Percentiles rank a stretch among this genome's conserved stretches.
These are phyloP conservation scores for Meles meles DNA, from an alignment of 2,113 vertebrate genomes.

Conservation along the genomic window DNA sequence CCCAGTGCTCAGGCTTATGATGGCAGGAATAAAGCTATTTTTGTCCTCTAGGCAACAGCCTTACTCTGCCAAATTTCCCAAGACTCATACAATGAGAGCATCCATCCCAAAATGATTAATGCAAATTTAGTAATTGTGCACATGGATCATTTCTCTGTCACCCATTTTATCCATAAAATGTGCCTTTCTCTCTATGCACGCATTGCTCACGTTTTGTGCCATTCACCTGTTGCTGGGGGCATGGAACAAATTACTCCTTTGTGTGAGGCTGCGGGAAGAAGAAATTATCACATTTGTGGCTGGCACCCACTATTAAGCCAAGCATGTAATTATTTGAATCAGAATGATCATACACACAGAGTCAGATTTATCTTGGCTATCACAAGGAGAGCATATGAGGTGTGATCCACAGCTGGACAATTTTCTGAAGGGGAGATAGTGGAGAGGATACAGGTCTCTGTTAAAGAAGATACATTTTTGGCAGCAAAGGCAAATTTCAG, in stretches of 20 bases:
- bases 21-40: conserved; percentile 69
- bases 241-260: conserved; percentile 71
- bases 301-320: conserved; percentile 53
- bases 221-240: conserved; percentile 74
- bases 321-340: conserved; percentile 68
- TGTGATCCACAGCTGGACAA: conserved; percentile 53
- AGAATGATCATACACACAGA: conserved; percentile 25
- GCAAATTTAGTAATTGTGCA: conserved; percentile 76
- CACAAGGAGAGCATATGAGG: conserved; percentile 8
- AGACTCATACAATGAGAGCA: conserved; percentile 71
- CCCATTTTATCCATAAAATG: conserved; percentile 60
- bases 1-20: conserved; percentile 32
- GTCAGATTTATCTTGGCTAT: conserved; percentile 65
- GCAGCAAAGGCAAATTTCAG: conserved; percentile 61
- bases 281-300: conserved; percentile 70
- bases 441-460: conserved; percentile 9
- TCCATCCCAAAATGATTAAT: conserved; percentile 72
- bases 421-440: conserved; percentile 49
- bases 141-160: conserved; percentile 70
- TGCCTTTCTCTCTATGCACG: conserved; percentile 44
- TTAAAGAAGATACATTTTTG: conserved; percentile 66
- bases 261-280: conserved; percentile 52
- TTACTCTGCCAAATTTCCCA: conserved; percentile 66
- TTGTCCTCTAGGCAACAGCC: conserved; percentile 70
- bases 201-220: conserved; percentile 62